Conservation (phyloP, 2,113 vertebrate species). For the Tonatia bakeri region DNA sequence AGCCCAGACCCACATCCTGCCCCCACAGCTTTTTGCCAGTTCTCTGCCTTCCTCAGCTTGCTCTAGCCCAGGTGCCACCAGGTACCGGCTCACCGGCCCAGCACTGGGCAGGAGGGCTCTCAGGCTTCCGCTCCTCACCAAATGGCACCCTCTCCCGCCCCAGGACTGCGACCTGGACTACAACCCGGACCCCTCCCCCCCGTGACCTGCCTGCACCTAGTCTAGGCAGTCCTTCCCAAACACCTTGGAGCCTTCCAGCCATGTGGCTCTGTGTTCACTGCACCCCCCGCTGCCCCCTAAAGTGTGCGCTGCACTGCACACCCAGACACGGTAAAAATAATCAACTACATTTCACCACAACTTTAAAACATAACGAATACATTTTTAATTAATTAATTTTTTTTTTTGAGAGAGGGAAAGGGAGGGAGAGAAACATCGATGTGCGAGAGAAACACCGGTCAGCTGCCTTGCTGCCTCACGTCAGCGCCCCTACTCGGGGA, state of each 20-base stretch:
- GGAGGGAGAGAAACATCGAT: no score
- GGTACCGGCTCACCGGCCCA: background rate
- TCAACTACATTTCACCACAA: background rate
- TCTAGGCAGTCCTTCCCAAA: background rate
- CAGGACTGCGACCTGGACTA: background rate
- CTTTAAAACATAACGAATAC: background rate
- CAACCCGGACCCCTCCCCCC: accelerated
- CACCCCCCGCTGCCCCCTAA: background rate
- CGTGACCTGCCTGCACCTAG: accelerated
- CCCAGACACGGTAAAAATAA: background rate
- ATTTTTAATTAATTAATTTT: no score
- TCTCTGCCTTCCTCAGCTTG: background rate
- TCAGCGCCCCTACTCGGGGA: no score
- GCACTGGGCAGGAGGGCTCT: accelerated
- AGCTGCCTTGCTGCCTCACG: no score
- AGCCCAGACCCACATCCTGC: accelerated
- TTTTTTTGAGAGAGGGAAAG: no score
- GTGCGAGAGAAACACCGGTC: no score
- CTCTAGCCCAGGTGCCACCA: background rate
- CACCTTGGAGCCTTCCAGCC: background rate
- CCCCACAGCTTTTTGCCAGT: accelerated
- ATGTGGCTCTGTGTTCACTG: accelerated
- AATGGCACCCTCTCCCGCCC: background rate
- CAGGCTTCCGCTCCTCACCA: background rate
- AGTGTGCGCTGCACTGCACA: background rate